Evolutionary conservation across 2,797 vertebrate species (phyloP), one percentile per base, ranked within the genome.

Genomic region (Otolemur crassicaudatus): DNA sequence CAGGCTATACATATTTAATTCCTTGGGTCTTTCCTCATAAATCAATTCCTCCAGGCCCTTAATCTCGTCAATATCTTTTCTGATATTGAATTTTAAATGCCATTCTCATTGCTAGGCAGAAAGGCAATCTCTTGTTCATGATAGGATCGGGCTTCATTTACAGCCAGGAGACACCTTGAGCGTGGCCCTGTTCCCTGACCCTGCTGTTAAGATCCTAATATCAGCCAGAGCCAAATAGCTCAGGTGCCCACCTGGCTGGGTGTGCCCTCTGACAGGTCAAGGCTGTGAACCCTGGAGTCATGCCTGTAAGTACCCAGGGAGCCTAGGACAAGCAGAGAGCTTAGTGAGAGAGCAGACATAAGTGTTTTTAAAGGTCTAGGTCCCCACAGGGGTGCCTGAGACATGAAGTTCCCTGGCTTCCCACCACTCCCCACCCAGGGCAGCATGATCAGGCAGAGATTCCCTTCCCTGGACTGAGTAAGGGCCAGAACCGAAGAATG

Each of bases 81-180:
- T 97, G 97, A 98, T 97, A 96, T 93, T 97, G 97, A 97, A 97
- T 98, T 98, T 97, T 98, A 98, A 98, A 98, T 98, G 97, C 95
- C 94, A 97, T 85, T 96, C 96, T 97, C 96, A 96, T 97, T 96
- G 96, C 96, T 83, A 96, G 97, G 96, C 95, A 97, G 96, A 96
- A 95, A 97, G 83, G 91, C 95, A 95, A 97, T 96, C 93, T 96
- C 92, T 91, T 53, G 19, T 81, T 84, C 2, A 0, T 94, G 96
- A 97, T 90, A 95, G 95, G 91, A 93, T 95, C 91, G 67, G 90
- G 84, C 31, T 97, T 82, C 87, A 31, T 92, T 96, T 96, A 95
- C 2, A 88, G 81, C 53, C 9, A 4, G 58, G 85, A 91, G 79
- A 49, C 0, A 37, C 81, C 53, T 63, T 27, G 83, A 60, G 72